These are phyloP conservation scores for Altica lythri DNA, from an alignment of 2,888 invertebrate species.

Conservation along the genomic window DNA sequence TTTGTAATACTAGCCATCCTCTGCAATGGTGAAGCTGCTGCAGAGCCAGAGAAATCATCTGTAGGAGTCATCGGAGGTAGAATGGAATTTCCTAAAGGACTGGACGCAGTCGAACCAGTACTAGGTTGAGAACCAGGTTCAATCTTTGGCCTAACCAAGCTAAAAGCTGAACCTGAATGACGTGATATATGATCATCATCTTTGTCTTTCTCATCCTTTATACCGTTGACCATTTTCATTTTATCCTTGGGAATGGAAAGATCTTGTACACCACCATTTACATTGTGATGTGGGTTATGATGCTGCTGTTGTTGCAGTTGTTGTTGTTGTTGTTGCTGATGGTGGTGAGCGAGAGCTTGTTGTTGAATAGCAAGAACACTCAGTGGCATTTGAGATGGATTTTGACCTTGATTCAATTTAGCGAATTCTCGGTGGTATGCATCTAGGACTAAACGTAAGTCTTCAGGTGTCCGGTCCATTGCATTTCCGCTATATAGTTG, in stretches of 20 bases:
- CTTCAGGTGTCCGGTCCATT: constrained; percentile 76
- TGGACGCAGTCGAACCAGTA: constrained; percentile 78
- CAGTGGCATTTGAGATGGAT: constrained; percentile 62
- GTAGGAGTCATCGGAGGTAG: constrained; percentile 81
- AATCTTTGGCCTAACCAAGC: constrained; percentile 82
- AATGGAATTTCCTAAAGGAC: constrained; percentile 83
- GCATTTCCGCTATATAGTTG: constrained; percentile 75
- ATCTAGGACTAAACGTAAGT: constrained; percentile 86
- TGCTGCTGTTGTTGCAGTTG: constrained; percentile 54
- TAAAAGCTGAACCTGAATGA: constrained; percentile 84
- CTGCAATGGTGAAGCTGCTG: constrained; percentile 92
- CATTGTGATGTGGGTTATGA: constrained; percentile 48
- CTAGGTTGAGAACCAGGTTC: constrained; percentile 75
- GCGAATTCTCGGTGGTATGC: constrained; percentile 93
- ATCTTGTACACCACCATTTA: constrained; percentile 79
- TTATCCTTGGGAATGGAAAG: constrained; percentile 82
- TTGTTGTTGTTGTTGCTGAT: constrained; percentile 45
- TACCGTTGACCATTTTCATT: constrained; percentile 70
- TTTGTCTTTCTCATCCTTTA: constrained; percentile 60
- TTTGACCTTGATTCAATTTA: constrained; percentile 72
- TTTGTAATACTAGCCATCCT: constrained; percentile 98
- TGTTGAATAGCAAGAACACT: constrained; percentile 75
- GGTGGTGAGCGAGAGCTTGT: constrained; percentile 67
- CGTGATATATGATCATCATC: constrained; percentile 65
- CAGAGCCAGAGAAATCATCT: constrained; percentile 77